Evolutionary conservation across 1,140 invertebrate genomes (phyloP).

Genomic region (Conus betulinus): DNA sequence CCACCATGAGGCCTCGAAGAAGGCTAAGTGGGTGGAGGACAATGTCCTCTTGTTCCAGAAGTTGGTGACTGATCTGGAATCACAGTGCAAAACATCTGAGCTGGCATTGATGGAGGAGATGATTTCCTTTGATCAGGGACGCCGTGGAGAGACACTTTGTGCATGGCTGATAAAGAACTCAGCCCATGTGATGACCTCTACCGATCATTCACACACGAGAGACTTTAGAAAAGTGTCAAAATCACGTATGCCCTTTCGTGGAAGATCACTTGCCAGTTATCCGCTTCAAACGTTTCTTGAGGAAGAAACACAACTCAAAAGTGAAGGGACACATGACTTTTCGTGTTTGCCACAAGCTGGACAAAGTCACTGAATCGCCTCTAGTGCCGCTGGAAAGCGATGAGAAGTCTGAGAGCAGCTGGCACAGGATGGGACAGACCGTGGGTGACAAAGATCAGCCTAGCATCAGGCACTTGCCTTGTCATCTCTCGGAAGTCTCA

Average conservation of each 20-base stretch:
- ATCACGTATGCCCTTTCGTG: conserved; percentile 37
- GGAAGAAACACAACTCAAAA: conserved; percentile 41
- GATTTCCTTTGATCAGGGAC: not conserved
- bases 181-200: conserved; percentile 27
- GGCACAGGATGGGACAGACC: not conserved
- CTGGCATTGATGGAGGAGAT: not conserved
- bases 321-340: conserved; percentile 30
- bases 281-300: conserved; percentile 44
- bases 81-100: not conserved
- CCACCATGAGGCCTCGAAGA: not conserved
- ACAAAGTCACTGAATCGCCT: conserved; percentile 26
- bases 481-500: not conserved
- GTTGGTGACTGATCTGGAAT: not conserved
- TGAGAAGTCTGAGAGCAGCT: not conserved
- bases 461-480: not conserved
- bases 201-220: conserved; percentile 40
- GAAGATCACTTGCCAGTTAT: conserved; percentile 37
- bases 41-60: conserved; percentile 1
- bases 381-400: not conserved
- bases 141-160: not conserved
- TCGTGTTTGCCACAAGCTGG: conserved; percentile 29
- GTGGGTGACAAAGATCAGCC: not conserved
- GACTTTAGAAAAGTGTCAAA: conserved; percentile 40
- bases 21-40: conserved; percentile 11
- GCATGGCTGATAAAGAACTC: not conserved